phyloP scores from a whole-genome alignment of 2,113 vertebrate species.

The Sula dactylatra region DNA sequence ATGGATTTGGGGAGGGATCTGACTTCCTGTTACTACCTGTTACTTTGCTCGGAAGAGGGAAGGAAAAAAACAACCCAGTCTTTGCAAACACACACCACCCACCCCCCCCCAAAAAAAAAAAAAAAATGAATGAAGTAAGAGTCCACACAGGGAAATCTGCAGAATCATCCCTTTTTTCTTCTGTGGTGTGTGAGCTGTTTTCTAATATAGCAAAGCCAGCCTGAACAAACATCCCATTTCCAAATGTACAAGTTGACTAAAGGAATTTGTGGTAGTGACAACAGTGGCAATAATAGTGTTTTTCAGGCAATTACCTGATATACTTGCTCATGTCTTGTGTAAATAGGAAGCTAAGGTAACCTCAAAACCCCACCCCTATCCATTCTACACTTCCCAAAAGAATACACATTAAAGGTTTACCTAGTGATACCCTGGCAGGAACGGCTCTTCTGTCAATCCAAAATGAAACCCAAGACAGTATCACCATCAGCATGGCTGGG shows the following conservation, averaged over 20 bases:
- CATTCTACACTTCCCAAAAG: neutral
- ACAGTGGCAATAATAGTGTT: neutral
- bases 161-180: neutral
- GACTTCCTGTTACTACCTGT: neutral
- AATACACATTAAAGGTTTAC: slow-evolving; percentile 67
- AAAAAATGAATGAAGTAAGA: neutral
- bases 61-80: neutral
- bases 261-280: neutral
- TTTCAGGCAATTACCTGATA: neutral
- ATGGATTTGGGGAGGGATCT: neutral
- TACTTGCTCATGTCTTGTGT: neutral
- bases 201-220: neutral
- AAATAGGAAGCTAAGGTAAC: neutral
- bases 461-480: slow-evolving; percentile 93
- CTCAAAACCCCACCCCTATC: neutral
- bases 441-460: slow-evolving; percentile 92
- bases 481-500: slow-evolving; percentile 92
- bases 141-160: neutral
- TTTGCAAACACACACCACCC: neutral
- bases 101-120: neutral
- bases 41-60: neutral
- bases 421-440: slow-evolving; percentile 88
- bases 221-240: neutral
- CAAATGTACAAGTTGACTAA: neutral
- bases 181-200: neutral